phyloP scores from a whole-genome alignment of 2,888 invertebrate genomes.

The Actias luna region DNA sequence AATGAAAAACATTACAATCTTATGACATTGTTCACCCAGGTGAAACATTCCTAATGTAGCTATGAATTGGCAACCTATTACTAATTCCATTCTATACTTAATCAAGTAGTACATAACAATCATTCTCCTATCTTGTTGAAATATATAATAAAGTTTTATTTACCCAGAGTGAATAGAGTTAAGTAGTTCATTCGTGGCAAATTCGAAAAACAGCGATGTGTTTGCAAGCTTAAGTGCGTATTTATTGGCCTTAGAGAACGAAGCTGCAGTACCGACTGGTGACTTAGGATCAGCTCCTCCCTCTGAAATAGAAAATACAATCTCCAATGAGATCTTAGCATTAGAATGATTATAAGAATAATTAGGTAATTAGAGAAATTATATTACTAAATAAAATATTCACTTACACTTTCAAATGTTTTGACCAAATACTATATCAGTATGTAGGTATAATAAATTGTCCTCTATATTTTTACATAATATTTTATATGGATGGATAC shows the following conservation, averaged over 20 bases:
- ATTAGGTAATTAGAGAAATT: too few relatives aligned
- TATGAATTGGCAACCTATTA: not conserved
- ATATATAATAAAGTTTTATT: conserved; percentile 20
- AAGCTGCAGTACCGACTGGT: conserved; percentile 92
- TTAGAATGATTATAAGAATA: too few relatives aligned
- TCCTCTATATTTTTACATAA: too few relatives aligned
- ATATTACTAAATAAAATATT: too few relatives aligned
- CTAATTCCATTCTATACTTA: not conserved
- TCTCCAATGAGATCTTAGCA: not conserved
- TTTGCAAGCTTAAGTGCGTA: conserved; percentile 92
- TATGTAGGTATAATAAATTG: too few relatives aligned
- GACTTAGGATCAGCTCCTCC: conserved; percentile 93
- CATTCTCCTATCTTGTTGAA: not conserved
- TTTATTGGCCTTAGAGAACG: conserved; percentile 94
- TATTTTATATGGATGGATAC: too few relatives aligned
- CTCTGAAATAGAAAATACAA: conserved; percentile 62
- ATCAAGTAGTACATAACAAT: not conserved
- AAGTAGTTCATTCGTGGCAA: conserved; percentile 92
- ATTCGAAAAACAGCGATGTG: conserved; percentile 91
- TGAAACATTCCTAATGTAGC: not conserved
- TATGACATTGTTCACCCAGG: not conserved
- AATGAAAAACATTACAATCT: not conserved
- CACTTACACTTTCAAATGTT: too few relatives aligned
- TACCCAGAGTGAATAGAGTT: conserved; percentile 83
- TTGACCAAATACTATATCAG: too few relatives aligned